Conservation (phyloP, 2,888 invertebrate species). For the Dicycla oo region DNA sequence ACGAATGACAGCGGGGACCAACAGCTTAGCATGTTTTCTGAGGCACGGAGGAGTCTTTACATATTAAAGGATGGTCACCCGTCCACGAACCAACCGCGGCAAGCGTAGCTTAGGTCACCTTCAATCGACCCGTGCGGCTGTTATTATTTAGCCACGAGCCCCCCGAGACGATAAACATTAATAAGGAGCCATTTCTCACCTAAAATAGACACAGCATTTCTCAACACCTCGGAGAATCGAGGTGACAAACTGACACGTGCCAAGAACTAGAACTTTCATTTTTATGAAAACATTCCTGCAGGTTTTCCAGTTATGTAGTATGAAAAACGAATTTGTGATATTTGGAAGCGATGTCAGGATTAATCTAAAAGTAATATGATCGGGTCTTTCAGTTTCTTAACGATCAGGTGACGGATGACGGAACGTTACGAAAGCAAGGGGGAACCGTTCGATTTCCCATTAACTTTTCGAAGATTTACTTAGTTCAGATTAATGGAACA, state of each 20-base stretch:
- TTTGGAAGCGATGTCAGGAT: conserved; percentile 23
- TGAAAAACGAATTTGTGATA: conserved; percentile 31
- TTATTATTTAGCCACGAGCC: too few relatives aligned
- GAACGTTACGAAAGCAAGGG: conserved; percentile 34
- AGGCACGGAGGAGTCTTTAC: too few relatives aligned
- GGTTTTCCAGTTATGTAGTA: conserved; percentile 2
- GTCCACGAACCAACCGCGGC: too few relatives aligned
- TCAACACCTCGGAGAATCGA: conserved; percentile 8
- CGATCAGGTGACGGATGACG: conserved; percentile 26
- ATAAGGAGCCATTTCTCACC: neutral
- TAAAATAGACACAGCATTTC: neutral
- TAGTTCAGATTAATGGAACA: conserved; percentile 27
- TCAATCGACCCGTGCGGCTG: too few relatives aligned
- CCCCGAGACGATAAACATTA: too few relatives aligned
- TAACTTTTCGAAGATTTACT: conserved; percentile 24
- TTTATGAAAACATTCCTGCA: neutral
- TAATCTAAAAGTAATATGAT: conserved; percentile 50
- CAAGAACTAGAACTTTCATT: neutral
- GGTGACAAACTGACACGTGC: conserved; percentile 1
- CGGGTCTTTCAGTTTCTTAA: conserved; percentile 8
- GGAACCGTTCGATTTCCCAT: conserved; percentile 12
- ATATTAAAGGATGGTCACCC: too few relatives aligned
- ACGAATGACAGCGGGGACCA: too few relatives aligned
- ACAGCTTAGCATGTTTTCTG: too few relatives aligned
- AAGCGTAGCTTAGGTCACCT: too few relatives aligned